Percentiles rank a stretch among this genome's conserved stretches.
Conservation (phyloP, 1,140 invertebrate species). For the Phocides pigmalion region DNA sequence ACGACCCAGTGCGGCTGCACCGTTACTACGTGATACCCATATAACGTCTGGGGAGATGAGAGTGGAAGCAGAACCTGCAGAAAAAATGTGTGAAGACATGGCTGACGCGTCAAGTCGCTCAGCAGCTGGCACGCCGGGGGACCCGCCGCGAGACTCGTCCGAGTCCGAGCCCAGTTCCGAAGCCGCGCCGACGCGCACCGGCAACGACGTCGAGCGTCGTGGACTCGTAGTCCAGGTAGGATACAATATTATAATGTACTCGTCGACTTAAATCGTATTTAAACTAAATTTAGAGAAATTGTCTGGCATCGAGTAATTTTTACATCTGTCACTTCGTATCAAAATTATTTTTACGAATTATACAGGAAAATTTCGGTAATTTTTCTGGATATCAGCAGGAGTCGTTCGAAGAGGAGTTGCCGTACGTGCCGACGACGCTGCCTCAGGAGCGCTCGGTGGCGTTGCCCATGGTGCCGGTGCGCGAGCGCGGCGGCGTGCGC, state of each 20-base stretch:
- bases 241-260: background rate
- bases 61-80: conserved; percentile 61
- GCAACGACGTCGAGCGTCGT: conserved; percentile 87
- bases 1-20: background rate
- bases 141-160: conserved; percentile 85
- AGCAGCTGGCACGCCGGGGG: conserved; percentile 70
- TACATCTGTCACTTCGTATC: too few species aligned
- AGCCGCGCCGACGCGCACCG: conserved; percentile 58
- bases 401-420: conserved; percentile 94
- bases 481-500: conserved; percentile 85
- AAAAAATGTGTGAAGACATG: conserved; percentile 5
- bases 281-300: background rate
- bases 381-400: too few species aligned
- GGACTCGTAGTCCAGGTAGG: conserved; percentile 86
- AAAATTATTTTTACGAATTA: too few species aligned
- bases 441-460: conserved; percentile 92
- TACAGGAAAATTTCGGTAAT: too few species aligned
- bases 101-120: conserved; percentile 4
- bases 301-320: too few species aligned
- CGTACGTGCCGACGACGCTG: conserved; percentile 93
- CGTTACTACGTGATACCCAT: conserved; percentile 13
- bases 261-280: background rate
- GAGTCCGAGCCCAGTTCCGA: conserved; percentile 91
- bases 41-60: conserved; percentile 10
- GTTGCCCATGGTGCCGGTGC: conserved; percentile 91